Evolutionary conservation across 2,113 vertebrate genomes (phyloP), one percentile per base, ranked within the genome.

Genomic region (Neofelis nebulosa): DNA sequence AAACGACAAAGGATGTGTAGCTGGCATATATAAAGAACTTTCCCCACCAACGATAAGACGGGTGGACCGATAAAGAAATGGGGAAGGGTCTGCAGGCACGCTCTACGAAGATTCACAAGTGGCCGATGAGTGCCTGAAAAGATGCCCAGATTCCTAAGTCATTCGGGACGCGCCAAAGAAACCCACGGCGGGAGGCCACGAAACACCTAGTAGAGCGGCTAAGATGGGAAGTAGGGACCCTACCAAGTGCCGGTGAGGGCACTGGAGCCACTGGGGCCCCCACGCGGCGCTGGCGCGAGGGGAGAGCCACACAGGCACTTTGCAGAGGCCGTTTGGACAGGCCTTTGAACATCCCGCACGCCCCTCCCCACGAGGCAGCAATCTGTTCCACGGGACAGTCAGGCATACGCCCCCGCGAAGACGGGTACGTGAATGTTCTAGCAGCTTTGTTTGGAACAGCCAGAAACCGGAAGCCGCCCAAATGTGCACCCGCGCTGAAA

Each of bases 401-500:
- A 1, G 11, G 29, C 65, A 0, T 7, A 12, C 9, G 0, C 19
- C 21, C 3, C 12, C 73, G 1, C 21, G 27, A 27, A 61, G 57
- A 9, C 36, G 25, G 13, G 73, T 4, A 2, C 0, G 13, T 0
- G 33, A 4, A 3, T 2, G 25, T 23, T 29, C 81, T 16, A 3
- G 55, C 41, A 38, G 55, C 57, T 41, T 52, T 0, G 4, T 25
- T 36, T 8, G 16, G 25, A 2, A 0, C 0, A 11, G 36, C 3
- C 21, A 1, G 23, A 8, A 3, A 4, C 74, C 3, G 16, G 25
- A 23, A 45, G 19, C 50, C 50, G 7, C 31, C 38, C 52, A 7
- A 11, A 9, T 0, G 48, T 7, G 48, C 7, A 0, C 9, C 19
- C 0, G 31, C 6, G 25, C 12, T 0, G 18, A 5, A 14, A 5